Conservation (phyloP, 1,140 invertebrate genomes). For the Drosophila busckii region DNA sequence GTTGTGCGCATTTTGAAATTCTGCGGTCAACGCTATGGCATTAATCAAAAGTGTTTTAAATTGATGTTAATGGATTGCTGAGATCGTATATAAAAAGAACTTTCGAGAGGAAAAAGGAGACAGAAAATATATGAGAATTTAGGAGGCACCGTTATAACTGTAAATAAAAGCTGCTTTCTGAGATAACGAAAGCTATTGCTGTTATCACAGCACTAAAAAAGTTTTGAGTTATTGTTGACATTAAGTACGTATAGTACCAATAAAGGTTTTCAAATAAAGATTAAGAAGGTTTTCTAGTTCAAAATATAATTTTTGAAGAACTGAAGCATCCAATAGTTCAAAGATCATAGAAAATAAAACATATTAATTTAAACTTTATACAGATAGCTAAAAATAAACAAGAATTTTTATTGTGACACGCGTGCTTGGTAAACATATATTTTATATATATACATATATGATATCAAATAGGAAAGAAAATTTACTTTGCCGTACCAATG, state of each 20-base stretch:
- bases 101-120: too few relatives aligned
- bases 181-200: too few relatives aligned
- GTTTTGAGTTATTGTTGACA: too few relatives aligned
- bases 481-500: too few relatives aligned
- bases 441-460: background rate
- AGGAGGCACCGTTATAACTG: too few relatives aligned
- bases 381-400: background rate
- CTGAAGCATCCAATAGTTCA: background rate
- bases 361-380: background rate
- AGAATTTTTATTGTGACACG: too few relatives aligned
- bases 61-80: background rate
- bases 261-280: background rate
- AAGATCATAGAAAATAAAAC: background rate
- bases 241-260: too few relatives aligned
- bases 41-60: constrained; percentile 1
- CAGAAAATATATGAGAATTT: too few relatives aligned
- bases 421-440: background rate
- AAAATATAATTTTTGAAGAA: constrained; percentile 1
- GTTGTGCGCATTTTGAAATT: constrained; percentile 15
- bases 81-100: too few relatives aligned
- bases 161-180: too few relatives aligned
- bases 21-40: constrained; percentile 5
- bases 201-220: too few relatives aligned
- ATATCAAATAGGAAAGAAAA: too few relatives aligned
- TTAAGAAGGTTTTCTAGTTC: background rate